Evolutionary conservation across 2,797 vertebrate genomes (phyloP), one percentile per base, ranked within the genome.

Genomic region (Sebastes oblongus): DNA sequence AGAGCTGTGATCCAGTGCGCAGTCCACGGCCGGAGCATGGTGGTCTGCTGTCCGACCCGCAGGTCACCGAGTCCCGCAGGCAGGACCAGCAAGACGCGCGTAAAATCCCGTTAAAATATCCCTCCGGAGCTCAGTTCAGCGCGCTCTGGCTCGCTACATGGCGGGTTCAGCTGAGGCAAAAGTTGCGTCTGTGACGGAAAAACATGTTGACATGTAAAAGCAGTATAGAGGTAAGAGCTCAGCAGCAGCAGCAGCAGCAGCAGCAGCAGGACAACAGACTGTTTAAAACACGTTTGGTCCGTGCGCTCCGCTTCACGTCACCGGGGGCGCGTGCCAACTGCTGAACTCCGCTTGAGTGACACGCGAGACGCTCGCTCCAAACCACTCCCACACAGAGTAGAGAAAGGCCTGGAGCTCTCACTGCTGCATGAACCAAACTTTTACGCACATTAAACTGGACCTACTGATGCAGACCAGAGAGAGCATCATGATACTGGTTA

Each of bases 1-100:
- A 93, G 86, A 62, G 95, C 92, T 34, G 95, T 77, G 86, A 95
- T 69, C 89, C 94, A 89, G 79, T 71, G 86, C 73, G 92, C 86
- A 56, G 92, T 75, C 90, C 85, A 83, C 83, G 68, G 85, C 87
- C 73, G 85, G 36, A 88, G 77, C 95, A 95, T 95, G 83, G 60
- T 88, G 77, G 65, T 36, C 67, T 4, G 59, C 67, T 4, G 59
- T 73, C 80, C 78, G 66, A 62, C 66, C 36, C 68, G 72, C 32
- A 70, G 87, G 16, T 84, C 81, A 54, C 78, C 80, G 68, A 72
- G 55, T 73, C 75, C 80, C 58, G 72, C 65, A 77, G 18, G 22
- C 27, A 74, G n/a, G n/a, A 69, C 34, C 65, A 6, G 27, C 12
- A 14, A 46, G 34, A 36, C 55, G 64, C 67, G 30, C 72, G 42